Conservation (phyloP, 2,113 vertebrate species). For the Ia io region DNA sequence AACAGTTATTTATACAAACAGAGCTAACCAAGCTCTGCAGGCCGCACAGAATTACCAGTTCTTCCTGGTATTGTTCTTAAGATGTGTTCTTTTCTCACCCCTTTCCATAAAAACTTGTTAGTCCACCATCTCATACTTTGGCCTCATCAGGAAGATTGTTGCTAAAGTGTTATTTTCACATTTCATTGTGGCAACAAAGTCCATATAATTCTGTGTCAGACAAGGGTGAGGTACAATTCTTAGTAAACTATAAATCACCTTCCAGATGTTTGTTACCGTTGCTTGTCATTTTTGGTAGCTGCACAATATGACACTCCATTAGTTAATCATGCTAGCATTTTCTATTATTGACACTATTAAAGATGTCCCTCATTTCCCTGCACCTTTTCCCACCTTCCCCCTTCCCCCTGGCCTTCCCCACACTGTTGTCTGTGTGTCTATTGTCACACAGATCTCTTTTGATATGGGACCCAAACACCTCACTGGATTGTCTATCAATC, state of each 20-base stretch:
- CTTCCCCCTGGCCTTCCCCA: background rate
- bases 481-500: background rate
- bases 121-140: background rate
- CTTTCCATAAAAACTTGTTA: background rate
- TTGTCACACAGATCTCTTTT: background rate
- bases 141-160: background rate
- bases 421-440: no score
- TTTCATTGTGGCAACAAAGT: background rate
- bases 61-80: background rate
- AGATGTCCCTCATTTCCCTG: no score
- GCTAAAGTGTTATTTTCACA: background rate
- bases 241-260: background rate
- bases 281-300: background rate
- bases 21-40: background rate
- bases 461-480: background rate
- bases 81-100: background rate
- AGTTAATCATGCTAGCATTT: background rate
- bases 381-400: no score
- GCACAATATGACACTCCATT: background rate
- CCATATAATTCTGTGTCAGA: background rate
- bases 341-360: background rate
- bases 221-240: background rate
- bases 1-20: background rate
- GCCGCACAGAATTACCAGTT: background rate
- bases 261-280: background rate